These are phyloP conservation scores for Tachina grossa DNA, from an alignment of 2,888 invertebrate species.

Conservation along the genomic window DNA sequence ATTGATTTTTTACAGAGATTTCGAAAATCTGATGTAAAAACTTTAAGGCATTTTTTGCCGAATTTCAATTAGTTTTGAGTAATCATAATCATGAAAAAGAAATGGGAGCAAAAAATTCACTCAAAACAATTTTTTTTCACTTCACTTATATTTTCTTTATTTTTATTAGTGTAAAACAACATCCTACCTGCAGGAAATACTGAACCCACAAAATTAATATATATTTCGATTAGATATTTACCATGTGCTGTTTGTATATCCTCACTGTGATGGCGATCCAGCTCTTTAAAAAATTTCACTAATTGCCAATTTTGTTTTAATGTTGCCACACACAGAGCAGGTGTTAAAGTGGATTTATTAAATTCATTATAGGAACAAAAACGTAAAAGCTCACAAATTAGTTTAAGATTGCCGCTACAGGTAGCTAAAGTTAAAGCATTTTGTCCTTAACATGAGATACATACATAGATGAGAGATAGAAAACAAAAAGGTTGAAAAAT, in stretches of 20 bases:
- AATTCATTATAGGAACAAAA: constrained; percentile 79
- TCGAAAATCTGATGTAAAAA: too few relatives aligned
- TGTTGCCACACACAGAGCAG: constrained; percentile 80
- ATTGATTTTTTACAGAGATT: too few relatives aligned
- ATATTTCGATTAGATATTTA: constrained; percentile 20
- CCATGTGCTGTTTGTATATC: constrained; percentile 72
- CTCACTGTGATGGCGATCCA: constrained; percentile 71
- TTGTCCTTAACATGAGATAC: constrained; percentile 78
- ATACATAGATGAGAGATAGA: too few relatives aligned
- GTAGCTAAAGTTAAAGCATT: constrained; percentile 81
- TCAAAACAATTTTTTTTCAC: too few relatives aligned
- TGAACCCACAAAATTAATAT: too few relatives aligned
- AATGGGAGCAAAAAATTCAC: too few relatives aligned
- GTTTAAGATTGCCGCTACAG: constrained; percentile 75
- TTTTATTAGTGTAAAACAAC: constrained; percentile 1
- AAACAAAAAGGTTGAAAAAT: neutral
- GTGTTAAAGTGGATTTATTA: constrained; percentile 79
- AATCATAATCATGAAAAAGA: too few relatives aligned
- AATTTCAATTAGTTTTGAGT: too few relatives aligned
- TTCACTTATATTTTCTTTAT: too few relatives aligned
- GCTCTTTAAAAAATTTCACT: constrained; percentile 74
- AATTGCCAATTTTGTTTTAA: constrained; percentile 76
- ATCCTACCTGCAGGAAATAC: neutral
- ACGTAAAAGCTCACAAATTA: constrained; percentile 76
- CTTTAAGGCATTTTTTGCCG: too few relatives aligned